phyloP scores from a whole-genome alignment of 2,113 vertebrate species.

The Chlorodrepanis virens region DNA sequence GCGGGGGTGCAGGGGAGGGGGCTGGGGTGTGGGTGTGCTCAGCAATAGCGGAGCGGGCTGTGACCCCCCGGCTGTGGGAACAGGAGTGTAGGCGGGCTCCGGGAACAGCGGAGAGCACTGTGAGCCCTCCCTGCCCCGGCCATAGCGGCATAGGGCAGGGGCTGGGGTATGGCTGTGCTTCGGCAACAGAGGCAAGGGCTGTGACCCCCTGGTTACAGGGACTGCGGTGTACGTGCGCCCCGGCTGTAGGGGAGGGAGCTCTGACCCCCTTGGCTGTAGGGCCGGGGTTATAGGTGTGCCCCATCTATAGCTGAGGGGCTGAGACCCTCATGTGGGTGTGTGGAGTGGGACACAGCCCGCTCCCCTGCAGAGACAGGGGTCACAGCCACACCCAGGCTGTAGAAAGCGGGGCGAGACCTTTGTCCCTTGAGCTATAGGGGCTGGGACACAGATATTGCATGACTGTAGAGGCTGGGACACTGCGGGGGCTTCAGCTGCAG shows the following conservation, averaged over 20 bases:
- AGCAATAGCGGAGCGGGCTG: neutral
- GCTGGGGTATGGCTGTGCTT: neutral
- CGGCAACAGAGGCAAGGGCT: neutral
- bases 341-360: neutral
- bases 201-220: neutral
- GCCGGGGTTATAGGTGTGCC: neutral
- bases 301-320: neutral
- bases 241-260: neutral
- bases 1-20: neutral
- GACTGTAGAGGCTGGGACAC: neutral
- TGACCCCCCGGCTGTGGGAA: neutral
- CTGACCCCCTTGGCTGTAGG: neutral
- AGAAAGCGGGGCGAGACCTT: neutral
- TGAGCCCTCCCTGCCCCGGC: neutral
- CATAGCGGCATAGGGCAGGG: rapidly evolving
- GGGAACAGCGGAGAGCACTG: neutral
- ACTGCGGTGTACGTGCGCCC: neutral
- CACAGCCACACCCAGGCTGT: neutral
- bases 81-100: rapidly evolving
- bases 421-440: rapidly evolving
- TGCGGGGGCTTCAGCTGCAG: rapidly evolving
- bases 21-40: too few relatives aligned
- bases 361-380: rapidly evolving
- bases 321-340: neutral
- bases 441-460: neutral